Evolutionary conservation across 2,888 invertebrate genomes (phyloP).

Genomic region (Scaptomyza flava): DNA sequence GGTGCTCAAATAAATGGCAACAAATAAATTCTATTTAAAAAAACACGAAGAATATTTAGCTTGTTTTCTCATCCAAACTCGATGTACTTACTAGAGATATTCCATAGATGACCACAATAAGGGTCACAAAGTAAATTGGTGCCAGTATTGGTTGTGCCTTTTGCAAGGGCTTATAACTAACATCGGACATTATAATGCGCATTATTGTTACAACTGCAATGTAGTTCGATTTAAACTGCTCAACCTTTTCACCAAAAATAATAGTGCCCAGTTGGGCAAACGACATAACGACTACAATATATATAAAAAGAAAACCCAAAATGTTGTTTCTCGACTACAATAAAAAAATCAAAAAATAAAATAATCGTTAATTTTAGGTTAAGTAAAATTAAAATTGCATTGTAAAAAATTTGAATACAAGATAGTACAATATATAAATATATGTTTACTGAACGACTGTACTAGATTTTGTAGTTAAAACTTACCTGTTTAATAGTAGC

Average conservation of each 20-base stretch:
- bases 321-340: not conserved
- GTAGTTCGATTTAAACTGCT: not conserved
- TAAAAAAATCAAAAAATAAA: too few species aligned
- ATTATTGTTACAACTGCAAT: not conserved
- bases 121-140: conserved; percentile 11
- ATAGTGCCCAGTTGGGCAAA: conserved; percentile 23
- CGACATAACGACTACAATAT: not conserved
- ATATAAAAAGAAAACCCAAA: conserved; percentile 9
- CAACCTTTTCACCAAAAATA: not conserved
- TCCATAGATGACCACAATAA: not conserved
- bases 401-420: too few species aligned
- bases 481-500: conserved; percentile 11
- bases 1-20: conserved; percentile 27
- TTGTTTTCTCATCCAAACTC: not conserved
- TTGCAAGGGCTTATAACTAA: conserved; percentile 8
- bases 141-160: not conserved
- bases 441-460: too few species aligned
- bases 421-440: too few species aligned
- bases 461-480: too few species aligned
- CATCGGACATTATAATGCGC: conserved; percentile 11
- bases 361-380: too few species aligned
- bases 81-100: conserved; percentile 17
- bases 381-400: too few species aligned
- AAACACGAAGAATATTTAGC: too few species aligned
- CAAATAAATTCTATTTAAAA: conserved; percentile 27